Evolutionary conservation across 2,888 invertebrate genomes (phyloP), one percentile per base, ranked within the genome.

Genomic region (Lasioglossum villosulum): DNA sequence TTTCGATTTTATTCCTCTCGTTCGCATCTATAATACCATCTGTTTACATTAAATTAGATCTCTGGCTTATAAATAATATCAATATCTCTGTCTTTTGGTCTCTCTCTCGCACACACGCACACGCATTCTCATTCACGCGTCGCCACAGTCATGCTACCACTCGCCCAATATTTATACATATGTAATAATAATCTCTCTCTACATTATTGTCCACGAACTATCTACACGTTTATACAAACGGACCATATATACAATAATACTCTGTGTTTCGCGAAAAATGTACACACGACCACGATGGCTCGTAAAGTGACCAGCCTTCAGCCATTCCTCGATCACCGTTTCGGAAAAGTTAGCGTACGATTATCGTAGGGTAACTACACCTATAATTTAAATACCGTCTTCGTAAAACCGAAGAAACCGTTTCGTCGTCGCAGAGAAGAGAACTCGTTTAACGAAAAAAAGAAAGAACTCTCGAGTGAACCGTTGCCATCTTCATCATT

Each of bases 41-140:
- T 94, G 91, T 94, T 92, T 94, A 93, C 93, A 94, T 94, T 93
- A 92, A 94, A 93, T 94, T 93, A 93, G 87, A 93, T 90, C 93
- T 94, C 93, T 94, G 93, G 83, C 90, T 93, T 94, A 93, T 91
- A 93, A 94, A 93, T 94, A 93, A 92, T 93, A 91, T 90, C 90
- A 90, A 91, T 91, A 90, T 90, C 88, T 91, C 83, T 92, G 89
- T 92, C 89, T 90, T 90, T 87, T 90, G 74, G 83, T 90, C 84
- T 86, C 86, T 88, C 39, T 88, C 82, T 19, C 66, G 81, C 75
- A 56, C 76, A 45, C 71, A 76, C 76, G 39, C 71, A 76, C 81
- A 23, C 71, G 74, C 83, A 27, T 75, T 63, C 52, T 30, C 73
- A 39, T 59, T 6, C 73, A 14, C 70, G 5, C 73, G 3, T 72